A percentile compares a stretch with the other conserved stretches of the same genome.
Conservation (phyloP, 30 jellyfish, hydroid and myxozoan genomes). For the Aurelia coerulea region DNA sequence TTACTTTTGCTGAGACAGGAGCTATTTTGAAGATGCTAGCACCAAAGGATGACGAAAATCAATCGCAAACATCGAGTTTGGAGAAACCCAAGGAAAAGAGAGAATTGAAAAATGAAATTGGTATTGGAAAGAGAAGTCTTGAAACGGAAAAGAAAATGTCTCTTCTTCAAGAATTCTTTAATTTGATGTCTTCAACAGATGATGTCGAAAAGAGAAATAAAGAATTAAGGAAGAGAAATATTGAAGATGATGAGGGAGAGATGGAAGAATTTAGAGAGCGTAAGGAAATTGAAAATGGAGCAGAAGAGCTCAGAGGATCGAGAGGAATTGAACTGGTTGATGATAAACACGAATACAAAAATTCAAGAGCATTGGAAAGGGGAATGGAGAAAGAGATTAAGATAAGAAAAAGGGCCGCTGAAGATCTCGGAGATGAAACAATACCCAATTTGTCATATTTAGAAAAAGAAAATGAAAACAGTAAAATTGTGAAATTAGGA, state of each 20-base stretch:
- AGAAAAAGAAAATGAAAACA: not conserved
- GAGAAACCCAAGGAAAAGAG: not conserved
- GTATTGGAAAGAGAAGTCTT: not conserved
- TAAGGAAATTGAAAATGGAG: constrained; percentile 13
- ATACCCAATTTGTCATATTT: constrained; percentile 36
- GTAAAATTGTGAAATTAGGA: constrained; percentile 3
- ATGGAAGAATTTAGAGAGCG: constrained; percentile 13
- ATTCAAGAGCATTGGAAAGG: not conserved
- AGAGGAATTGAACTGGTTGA: not conserved
- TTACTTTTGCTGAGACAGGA: too few species aligned
- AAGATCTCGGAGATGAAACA: constrained; percentile 69
- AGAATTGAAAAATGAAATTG: not conserved
- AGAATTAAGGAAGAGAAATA: not conserved
- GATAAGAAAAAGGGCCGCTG: constrained; percentile 42
- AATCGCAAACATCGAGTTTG: not conserved
- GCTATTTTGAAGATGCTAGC: not conserved
- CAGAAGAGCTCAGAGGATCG: not conserved
- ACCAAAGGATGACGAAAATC: not conserved
- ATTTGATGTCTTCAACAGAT: constrained; percentile 42
- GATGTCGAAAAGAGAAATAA: not conserved
- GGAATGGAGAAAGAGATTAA: constrained; percentile 25
- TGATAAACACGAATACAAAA: not conserved
- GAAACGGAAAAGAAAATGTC: constrained; percentile 11
- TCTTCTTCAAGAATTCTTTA: constrained; percentile 17
- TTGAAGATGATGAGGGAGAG: not conserved